phyloP scores from a whole-genome alignment of 2,888 invertebrate genomes.

The Loripinus fragilis region DNA sequence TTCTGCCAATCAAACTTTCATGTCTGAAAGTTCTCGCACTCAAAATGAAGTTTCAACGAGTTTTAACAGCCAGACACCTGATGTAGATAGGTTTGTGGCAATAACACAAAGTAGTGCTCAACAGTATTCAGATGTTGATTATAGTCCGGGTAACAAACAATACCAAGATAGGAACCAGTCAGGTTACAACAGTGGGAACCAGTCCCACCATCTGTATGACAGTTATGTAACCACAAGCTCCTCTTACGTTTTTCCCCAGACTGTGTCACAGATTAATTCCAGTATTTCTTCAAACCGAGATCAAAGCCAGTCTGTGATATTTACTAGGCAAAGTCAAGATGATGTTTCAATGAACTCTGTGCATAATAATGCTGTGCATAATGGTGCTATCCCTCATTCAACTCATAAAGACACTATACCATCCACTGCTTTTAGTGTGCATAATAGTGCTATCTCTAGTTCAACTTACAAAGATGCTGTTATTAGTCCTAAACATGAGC shows the following conservation, averaged over 20 bases:
- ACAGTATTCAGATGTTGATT: background rate
- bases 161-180: background rate
- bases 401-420: too few species aligned
- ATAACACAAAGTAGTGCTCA: background rate
- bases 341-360: too few species aligned
- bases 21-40: background rate
- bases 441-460: background rate
- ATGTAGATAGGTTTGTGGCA: background rate
- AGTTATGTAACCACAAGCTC: background rate
- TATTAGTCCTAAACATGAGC: background rate
- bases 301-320: background rate
- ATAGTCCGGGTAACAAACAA: background rate
- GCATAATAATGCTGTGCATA: too few species aligned
- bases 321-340: background rate
- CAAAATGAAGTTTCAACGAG: background rate
- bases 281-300: too few species aligned
- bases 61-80: background rate
- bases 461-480: background rate
- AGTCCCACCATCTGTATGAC: background rate
- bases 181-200: background rate
- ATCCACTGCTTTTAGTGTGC: too few species aligned
- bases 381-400: background rate
- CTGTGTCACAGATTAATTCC: background rate
- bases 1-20: background rate
- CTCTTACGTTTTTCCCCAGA: background rate